Base-by-base conservation (phyloP, 2,888 invertebrate genomes). In the Megamerina dolium region DNA sequence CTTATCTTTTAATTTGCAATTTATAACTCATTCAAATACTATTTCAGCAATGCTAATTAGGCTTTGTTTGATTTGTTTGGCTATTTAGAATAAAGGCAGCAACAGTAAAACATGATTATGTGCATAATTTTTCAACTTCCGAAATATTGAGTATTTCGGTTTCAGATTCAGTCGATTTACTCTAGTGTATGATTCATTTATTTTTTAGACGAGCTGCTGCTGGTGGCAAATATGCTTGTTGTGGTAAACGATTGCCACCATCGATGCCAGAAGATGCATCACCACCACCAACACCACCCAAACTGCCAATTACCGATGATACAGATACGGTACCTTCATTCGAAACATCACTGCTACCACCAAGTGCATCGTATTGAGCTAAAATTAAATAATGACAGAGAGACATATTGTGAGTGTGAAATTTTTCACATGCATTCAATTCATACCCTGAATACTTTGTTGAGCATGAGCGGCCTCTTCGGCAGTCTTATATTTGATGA, bases 401-500 rank as follows among this genome's bases (percentile, higher is more conserved):
- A 23, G 10, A 8, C 16, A 19, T 8, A 17, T 3, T 12, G 3
- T 9, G 5, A 21, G 5, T 26, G 21, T 39, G 2, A 5, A 16
- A 0, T 37, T 27, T n/a, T 31, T 4, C 18, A n/a, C 27, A 27
- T n/a, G 3, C 5, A 32, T 32, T 32, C 9, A 31, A 31, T n/a
- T 9, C 50, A 44, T 41, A 66, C 66, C 57, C 54, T 70, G 70
- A 46, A 70, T 68, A 27, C 61, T 56, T 37, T 64, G 65, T 46
- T 68, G 68, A 17, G 69, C 70, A 50, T 63, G 64, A 4, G 56
- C 46, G 8, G 70, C 70, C 54, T 70, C 70, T 44, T 62, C 58
- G 20, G 69, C 61, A 3, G 66, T 70, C 53, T 66, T 70, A 56
- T 70, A 70, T 50, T 70, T 70, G 43, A 70, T 61, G 42, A 67